phyloP scores from a whole-genome alignment of 2,888 invertebrate genomes.

The Caenorhabditis afra region DNA sequence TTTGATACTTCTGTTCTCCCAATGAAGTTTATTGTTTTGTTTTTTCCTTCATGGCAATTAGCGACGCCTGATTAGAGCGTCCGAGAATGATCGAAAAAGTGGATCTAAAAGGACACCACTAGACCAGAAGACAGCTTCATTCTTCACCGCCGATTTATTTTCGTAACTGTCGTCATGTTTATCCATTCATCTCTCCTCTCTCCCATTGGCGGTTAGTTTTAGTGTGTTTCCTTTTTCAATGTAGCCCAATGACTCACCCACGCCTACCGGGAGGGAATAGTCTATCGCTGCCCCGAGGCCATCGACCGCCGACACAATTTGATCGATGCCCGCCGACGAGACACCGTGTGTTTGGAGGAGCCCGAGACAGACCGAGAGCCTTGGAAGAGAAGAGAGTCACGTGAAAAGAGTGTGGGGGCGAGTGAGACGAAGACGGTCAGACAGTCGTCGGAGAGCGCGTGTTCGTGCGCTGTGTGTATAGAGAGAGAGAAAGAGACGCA shows the following conservation, averaged over 20 bases:
- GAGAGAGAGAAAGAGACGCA: background rate
- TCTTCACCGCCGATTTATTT: background rate
- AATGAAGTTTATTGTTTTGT: background rate
- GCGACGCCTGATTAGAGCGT: slow-evolving; percentile 12
- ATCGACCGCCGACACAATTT: slow-evolving; percentile 48
- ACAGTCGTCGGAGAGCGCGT: slow-evolving; percentile 13
- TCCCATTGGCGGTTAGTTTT: slow-evolving; percentile 20
- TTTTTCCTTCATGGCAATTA: background rate
- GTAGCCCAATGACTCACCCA: slow-evolving; percentile 27
- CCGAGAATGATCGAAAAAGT: slow-evolving; percentile 4
- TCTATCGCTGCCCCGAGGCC: slow-evolving; percentile 41
- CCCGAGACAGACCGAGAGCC: slow-evolving; percentile 22
- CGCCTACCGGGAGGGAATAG: slow-evolving; percentile 45
- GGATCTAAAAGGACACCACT: slow-evolving; percentile 18
- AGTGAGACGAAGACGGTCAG: slow-evolving; percentile 12
- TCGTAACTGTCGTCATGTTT: background rate
- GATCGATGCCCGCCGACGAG: slow-evolving; percentile 43
- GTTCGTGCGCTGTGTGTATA: slow-evolving; percentile 28
- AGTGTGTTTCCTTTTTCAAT: background rate
- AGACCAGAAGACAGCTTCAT: background rate
- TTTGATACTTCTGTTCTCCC: slow-evolving; percentile 6
- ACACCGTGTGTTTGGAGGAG: slow-evolving; percentile 15
- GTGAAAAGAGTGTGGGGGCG: background rate
- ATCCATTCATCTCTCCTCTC: background rate
- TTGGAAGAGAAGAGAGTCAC: slow-evolving; percentile 7